Conservation (phyloP, 2,797 vertebrate species). For the Chaetophractus vellerosus region DNA sequence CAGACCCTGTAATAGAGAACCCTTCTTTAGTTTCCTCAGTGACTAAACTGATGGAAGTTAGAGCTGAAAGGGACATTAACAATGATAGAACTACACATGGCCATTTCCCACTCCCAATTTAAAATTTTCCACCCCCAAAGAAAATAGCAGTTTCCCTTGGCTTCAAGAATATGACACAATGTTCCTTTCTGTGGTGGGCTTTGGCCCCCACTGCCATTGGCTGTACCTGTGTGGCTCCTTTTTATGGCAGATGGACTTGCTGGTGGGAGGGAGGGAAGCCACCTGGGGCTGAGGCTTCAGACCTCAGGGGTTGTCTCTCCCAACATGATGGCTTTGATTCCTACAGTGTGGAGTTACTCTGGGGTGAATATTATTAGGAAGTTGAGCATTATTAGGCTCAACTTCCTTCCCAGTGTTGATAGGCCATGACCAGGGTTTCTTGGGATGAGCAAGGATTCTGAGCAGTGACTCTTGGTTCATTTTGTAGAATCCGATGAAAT, state of each 20-base stretch:
- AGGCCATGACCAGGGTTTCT: background rate
- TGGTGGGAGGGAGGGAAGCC: background rate
- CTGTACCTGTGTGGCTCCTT: background rate
- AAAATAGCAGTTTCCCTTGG: background rate
- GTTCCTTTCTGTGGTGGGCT: background rate
- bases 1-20: background rate
- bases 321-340: background rate
- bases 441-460: background rate
- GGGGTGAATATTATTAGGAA: background rate
- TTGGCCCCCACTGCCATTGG: background rate
- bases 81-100: background rate
- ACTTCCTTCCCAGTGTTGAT: background rate
- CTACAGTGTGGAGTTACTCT: background rate
- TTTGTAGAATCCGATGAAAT: background rate
- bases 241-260: background rate
- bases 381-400: background rate
- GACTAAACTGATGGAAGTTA: background rate
- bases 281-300: background rate
- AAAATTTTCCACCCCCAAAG: background rate
- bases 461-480: background rate
- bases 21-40: background rate
- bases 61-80: background rate
- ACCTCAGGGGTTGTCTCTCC: too few species aligned
- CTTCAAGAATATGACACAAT: accelerated
- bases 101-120: background rate